Evolutionary conservation across 2,888 invertebrate species (phyloP), one percentile per base, ranked within the genome.

Genomic region (Pandemis heparana): DNA sequence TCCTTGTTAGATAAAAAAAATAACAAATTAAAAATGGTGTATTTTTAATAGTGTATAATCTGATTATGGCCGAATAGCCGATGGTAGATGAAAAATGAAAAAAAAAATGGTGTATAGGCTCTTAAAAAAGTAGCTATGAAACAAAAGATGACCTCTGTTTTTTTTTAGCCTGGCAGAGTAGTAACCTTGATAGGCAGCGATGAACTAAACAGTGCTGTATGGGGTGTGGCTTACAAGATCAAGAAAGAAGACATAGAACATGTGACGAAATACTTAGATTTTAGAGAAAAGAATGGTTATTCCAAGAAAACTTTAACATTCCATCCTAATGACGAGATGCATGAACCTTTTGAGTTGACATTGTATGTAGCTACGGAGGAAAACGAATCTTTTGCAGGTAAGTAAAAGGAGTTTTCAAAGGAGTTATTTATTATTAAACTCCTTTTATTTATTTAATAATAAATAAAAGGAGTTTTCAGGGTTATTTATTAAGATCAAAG

Each of bases 251-350:
- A 98, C 76, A 95, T 95, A 77, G 95, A 95, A 9, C 87, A 94
- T 76, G 98, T 99, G 0, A 95, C 97, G 0, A 94, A 96, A 68
- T 97, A 99, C 86, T 94, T 99, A 78, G 99, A 99, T 87, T 97
- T 96, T 83, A 95, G 99, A 82, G 99, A 99, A 90, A 98, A 98
- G 87, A 98, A 98, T 89, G 99, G 99, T 10, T 99, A 99, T 85
- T 94, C 96, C 69, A 96, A 97, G 79, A 95, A 95, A 85, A 92
- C 89, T 6, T 95, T 97, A 0, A 92, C 94, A 70, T 99, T 99
- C 87, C 92, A 97, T 86, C 97, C 98, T 0, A 90, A 87, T 70
- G 86, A 91, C 32, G 63, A 70, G n/a, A 82, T 82, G n/a, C 81
- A 92, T 62, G 83, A 92, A 59, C 96, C 97, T 16, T 97, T 98